A percentile compares a stretch with the other conserved stretches of the same genome.
phyloP scores from a whole-genome alignment of 2,797 vertebrate species.

The Rhyacichthys aspro region DNA sequence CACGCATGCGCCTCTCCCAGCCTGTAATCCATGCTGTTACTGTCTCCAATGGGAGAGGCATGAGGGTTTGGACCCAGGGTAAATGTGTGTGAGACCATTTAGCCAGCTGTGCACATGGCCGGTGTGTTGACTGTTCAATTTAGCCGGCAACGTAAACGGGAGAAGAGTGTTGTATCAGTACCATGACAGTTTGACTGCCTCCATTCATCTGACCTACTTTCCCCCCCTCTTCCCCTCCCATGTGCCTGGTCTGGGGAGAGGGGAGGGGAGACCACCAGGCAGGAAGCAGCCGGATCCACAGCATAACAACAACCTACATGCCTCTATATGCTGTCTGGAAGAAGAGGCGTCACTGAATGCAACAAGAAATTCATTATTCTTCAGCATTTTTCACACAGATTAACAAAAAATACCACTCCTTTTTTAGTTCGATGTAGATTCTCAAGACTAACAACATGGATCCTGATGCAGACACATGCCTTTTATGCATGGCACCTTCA shows the following conservation, averaged over 20 bases:
- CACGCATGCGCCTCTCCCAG: conserved; percentile 37
- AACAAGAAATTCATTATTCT: conserved; percentile 40
- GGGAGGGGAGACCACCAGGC: conserved; percentile 66
- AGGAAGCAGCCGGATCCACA: conserved; percentile 57
- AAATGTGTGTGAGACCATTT: conserved; percentile 9
- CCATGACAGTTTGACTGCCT: conserved; percentile 61
- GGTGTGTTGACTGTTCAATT: conserved; percentile 16
- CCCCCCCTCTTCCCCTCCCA: conserved; percentile 26
- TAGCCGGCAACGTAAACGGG: conserved; percentile 23
- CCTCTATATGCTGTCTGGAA: conserved; percentile 48
- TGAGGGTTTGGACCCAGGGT: background rate
- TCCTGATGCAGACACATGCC: conserved; percentile 23
- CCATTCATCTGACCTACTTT: conserved; percentile 82
- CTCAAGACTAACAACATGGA: conserved; percentile 7
- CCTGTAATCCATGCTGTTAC: conserved; percentile 64
- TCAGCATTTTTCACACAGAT: background rate
- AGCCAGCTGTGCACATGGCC: conserved; percentile 31
- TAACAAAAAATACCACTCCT: background rate
- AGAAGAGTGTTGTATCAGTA: conserved; percentile 41
- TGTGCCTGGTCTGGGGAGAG: conserved; percentile 53
- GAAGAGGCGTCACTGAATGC: conserved; percentile 23
- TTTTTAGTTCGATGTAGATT: background rate
- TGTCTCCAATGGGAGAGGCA: conserved; percentile 35
- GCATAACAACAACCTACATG: conserved; percentile 44
- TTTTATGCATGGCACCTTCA: conserved; percentile 33